Base-by-base conservation (phyloP, 2,888 invertebrate genomes). In the Hetaerina titia region DNA sequence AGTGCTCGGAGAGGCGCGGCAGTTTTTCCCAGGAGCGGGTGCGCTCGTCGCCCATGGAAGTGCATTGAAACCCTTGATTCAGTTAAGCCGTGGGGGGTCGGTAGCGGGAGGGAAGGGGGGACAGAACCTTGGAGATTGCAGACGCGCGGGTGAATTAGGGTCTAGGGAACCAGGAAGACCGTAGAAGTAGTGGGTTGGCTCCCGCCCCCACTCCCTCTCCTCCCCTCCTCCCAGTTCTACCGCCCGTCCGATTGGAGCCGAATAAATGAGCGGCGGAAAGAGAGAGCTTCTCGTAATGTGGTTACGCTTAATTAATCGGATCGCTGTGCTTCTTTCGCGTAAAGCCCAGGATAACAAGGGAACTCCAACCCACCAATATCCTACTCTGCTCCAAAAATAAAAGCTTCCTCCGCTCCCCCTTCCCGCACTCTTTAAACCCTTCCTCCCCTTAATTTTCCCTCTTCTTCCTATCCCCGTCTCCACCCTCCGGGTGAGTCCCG, bases 301-400 rank as follows among this genome's bases (percentile, higher is more conserved):
- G 90, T 69, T 90, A 90, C 90, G 64, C 64, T 64, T 90, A 45
- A 90, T 90, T 90, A 90, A 90, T 90, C 45, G 90, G 45, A 64
- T 90, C 60, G n/a, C 13, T 90, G 90, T 69, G 45, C 45, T 90
- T 63, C 90, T 64, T 64, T 64, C 31, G 64, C 90, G 63, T 90
- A 90, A 69, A 90, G 45, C 64, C 63, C 45, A 13, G 45, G 90
- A 63, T 90, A 31, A 31, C 31, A 31, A 60, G 19, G 57, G 13
- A 19, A 15, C 89, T 17, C 58, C 81, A 11, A 69, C 31, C 81
- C 7, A 5, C 57, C 57, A 58, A 57, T 89, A 56, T n/a, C 89
- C 57, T 89, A 11, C 22, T 89, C 57, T 22, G n/a, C 56, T 22
- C 89, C 11, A 22, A 58, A 56, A 15, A 56, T 56, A 69, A 69